Evolutionary conservation across 2,113 vertebrate species (phyloP).

Genomic region (Todiramphus saurophagus): DNA sequence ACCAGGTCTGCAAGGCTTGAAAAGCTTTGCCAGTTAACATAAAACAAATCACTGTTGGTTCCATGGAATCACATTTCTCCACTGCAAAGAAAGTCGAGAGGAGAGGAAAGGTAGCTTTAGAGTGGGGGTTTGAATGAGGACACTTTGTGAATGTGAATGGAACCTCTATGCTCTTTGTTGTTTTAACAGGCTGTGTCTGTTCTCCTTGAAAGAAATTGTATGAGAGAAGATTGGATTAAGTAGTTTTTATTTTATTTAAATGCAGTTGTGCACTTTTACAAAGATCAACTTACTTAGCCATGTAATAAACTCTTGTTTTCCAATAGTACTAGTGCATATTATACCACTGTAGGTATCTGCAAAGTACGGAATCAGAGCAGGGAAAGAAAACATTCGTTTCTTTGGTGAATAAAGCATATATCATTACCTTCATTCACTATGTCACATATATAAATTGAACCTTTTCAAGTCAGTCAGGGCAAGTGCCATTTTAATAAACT

Average conservation of each 20-base stretch:
- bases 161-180: constrained; percentile 94
- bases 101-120: constrained; percentile 87
- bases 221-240: constrained; percentile 87
- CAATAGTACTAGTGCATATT: constrained; percentile 78
- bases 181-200: constrained; percentile 98
- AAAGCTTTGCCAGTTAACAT: constrained; percentile 84
- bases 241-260: constrained; percentile 92
- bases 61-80: constrained; percentile 86
- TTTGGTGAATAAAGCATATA: constrained; percentile 75
- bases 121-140: constrained; percentile 89
- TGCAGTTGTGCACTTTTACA: constrained; percentile 84
- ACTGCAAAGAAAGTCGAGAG: constrained; percentile 88
- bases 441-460: constrained; percentile 69
- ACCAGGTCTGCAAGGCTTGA: constrained; percentile 82
- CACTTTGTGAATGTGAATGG: constrained; percentile 95
- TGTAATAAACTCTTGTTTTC: constrained; percentile 87
- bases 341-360: constrained; percentile 73
- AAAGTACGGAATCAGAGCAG: constrained; percentile 73
- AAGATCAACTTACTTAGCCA: constrained; percentile 86
- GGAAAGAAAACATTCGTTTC: constrained; percentile 81
- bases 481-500: constrained; percentile 63
- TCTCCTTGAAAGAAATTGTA: constrained; percentile 85
- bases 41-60: constrained; percentile 85
- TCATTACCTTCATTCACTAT: constrained; percentile 73
- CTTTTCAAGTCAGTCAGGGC: constrained; percentile 62